Evolutionary conservation across 2,797 vertebrate species (phyloP).

Genomic region (Tapera naevia): DNA sequence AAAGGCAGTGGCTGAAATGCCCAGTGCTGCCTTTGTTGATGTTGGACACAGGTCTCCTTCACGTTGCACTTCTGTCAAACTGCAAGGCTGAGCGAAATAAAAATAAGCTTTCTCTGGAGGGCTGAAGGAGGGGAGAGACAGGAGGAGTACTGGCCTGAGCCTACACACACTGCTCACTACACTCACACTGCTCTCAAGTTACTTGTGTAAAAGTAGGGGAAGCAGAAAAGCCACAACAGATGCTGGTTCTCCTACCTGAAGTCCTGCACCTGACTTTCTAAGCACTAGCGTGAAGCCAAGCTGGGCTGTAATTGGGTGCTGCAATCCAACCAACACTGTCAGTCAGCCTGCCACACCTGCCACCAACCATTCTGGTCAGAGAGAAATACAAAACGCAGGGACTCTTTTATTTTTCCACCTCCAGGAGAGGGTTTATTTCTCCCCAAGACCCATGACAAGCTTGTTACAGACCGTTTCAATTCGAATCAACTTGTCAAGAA

Average conservation of each 20-base stretch:
- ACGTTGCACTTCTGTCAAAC: conserved; percentile 42
- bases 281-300: not conserved
- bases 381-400: not conserved
- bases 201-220: not conserved
- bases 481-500: conserved; percentile 74
- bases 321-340: not conserved
- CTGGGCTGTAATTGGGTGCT: not conserved
- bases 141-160: not conserved
- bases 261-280: not conserved
- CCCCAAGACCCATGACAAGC: conserved; percentile 69
- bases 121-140: not conserved
- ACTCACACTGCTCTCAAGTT: not conserved
- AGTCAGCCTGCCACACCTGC: not conserved
- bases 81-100: not conserved
- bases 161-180: not conserved
- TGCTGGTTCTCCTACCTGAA: not conserved
- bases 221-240: not conserved
- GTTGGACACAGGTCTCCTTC: conserved; percentile 59
- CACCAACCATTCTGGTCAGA: not conserved
- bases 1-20: conserved; percentile 66
- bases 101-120: conserved; percentile 17
- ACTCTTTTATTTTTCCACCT: conserved; percentile 57
- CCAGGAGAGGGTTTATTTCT: conserved; percentile 65
- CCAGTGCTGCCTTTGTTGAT: conserved; percentile 66
- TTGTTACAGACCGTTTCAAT: conserved; percentile 73